Base-by-base conservation (phyloP, 2,888 invertebrate genomes). In the Epicampocera succincta region DNA sequence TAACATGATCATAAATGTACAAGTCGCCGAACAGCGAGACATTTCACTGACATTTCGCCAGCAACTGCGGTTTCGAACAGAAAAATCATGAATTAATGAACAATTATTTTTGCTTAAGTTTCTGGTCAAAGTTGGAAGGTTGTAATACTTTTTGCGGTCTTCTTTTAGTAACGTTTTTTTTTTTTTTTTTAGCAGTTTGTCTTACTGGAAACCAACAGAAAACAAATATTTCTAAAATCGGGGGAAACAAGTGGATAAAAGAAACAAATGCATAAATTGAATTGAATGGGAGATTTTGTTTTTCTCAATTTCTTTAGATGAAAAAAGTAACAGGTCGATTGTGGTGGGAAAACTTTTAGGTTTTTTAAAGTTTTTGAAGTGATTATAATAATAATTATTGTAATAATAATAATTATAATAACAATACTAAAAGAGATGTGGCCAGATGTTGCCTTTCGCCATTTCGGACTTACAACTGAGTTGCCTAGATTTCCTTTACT, bases 81-180 rank as follows among this genome's bases (percentile, higher is more conserved):
- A 33, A 12, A 25, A 72, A 19, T 29, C 33, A 52, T 56, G 54
- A 58, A 50, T 19, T 15, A 54, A 38, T 21, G 44, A 69, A 66
- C 75, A 80, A 75, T 71, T 74, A 80, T 80, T 75, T 74, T 15
- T 69, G 42, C 46, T 69, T 40, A 71, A 60, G 68, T 74, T 63
- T 63, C 52, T 71, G 71, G 71, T 71, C 69, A 80, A 75, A 75
- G 75, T 71, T 80, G 65, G 60, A 73, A 76, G 58, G 72, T 78
- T 78, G 71, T 48, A 46, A 52, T 66, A 52, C 19, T 50, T 17
- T 76, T 61, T 46, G 42, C 54, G 33, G 25, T 66, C 38, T 66
- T 58, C 17, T 44, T 52, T 33, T 33, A 33, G 1, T 33, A 33
- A 33, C 44, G 21, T 8, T 60, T 42, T 42, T 42, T n/a, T 46